Evolutionary conservation across 2,888 invertebrate genomes (phyloP).

Genomic region (Mythimna loreyi): DNA sequence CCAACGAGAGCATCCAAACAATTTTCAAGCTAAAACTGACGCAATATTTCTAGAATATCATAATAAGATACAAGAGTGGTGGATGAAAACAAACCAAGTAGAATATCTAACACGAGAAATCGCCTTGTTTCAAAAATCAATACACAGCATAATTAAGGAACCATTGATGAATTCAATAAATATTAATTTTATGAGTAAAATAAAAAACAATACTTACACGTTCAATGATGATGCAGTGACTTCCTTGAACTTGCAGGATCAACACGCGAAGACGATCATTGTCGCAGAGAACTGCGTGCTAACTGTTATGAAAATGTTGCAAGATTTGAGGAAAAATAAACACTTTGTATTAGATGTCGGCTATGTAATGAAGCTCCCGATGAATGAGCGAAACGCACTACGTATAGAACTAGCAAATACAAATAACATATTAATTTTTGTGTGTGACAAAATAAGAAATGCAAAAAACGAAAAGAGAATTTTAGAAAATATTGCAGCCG

Average conservation of each 20-base stretch:
- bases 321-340: constrained; percentile 5
- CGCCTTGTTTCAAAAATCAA: constrained; percentile 14
- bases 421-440: constrained; percentile 4
- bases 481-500: constrained; percentile 15
- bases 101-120: constrained; percentile 33
- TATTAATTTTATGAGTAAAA: constrained; percentile 2
- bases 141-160: constrained; percentile 20
- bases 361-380: constrained; percentile 17
- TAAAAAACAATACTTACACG: constrained; percentile 14
- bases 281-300: constrained; percentile 13
- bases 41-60: constrained; percentile 47
- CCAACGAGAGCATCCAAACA: background rate
- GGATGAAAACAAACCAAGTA: constrained; percentile 24
- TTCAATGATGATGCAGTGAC: constrained; percentile 5
- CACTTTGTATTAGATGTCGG: constrained; percentile 19
- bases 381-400: constrained; percentile 3
- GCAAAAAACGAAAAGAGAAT: background rate
- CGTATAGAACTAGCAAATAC: background rate
- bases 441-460: constrained; percentile 7
- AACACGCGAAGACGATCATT: constrained; percentile 3
- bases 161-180: constrained; percentile 25
- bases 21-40: constrained; percentile 23
- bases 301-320: constrained; percentile 20
- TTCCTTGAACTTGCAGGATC: constrained; percentile 7
- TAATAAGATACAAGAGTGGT: constrained; percentile 52